Conservation (phyloP, 2,113 vertebrate species). For the Recurvirostra avosetta region DNA sequence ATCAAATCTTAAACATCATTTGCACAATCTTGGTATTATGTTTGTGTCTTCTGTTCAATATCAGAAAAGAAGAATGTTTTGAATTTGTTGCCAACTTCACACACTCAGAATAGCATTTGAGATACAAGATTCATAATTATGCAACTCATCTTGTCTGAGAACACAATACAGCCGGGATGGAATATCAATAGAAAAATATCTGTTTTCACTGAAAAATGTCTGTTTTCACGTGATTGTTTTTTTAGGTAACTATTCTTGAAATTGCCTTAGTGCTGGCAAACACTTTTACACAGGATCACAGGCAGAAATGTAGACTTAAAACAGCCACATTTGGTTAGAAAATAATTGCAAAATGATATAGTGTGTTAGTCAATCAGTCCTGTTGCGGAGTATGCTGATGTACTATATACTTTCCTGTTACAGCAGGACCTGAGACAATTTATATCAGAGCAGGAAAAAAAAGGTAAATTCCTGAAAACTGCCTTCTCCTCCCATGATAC, state of each 20-base stretch:
- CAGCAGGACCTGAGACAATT: background rate
- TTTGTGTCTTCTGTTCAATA: background rate
- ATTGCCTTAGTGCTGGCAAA: background rate
- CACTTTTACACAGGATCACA: background rate
- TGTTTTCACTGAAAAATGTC: background rate
- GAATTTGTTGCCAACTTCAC: background rate
- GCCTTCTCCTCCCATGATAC: background rate
- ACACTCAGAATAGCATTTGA: background rate
- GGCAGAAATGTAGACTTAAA: background rate
- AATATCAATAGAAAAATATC: background rate
- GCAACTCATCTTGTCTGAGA: background rate
- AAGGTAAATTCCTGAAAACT: background rate
- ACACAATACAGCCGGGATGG: background rate
- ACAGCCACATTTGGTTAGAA: background rate
- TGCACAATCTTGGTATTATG: background rate
- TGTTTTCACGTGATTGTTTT: background rate
- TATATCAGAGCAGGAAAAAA: background rate
- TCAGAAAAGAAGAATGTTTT: background rate
- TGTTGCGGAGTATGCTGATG: background rate
- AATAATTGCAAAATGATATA: background rate
- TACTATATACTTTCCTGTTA: background rate
- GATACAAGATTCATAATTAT: background rate
- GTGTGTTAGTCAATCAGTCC: background rate
- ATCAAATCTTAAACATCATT: background rate
- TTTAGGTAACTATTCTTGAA: background rate